Evolutionary conservation across 2,797 vertebrate species (phyloP).

Genomic region (Streptopelia turtur): DNA sequence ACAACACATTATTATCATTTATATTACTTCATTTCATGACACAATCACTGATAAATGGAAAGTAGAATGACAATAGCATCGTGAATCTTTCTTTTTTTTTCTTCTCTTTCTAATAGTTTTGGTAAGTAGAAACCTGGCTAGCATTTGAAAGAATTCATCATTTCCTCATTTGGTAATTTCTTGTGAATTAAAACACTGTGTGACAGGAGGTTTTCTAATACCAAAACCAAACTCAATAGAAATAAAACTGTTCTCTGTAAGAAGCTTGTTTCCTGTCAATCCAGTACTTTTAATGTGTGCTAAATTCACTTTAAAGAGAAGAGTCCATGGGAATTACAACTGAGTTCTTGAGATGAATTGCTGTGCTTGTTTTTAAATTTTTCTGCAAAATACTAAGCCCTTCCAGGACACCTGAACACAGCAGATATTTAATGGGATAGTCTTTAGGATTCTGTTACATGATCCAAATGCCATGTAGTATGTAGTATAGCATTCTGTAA

Average conservation of each 20-base stretch:
- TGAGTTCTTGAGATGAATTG: background rate
- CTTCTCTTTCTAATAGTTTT: background rate
- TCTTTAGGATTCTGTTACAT: background rate
- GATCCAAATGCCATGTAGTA: background rate
- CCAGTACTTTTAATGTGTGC: background rate
- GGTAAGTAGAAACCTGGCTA: constrained; percentile 2
- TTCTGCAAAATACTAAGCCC: background rate
- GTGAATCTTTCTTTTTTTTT: background rate
- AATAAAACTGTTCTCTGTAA: background rate
- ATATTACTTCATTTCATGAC: constrained; percentile 56
- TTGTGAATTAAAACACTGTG: constrained; percentile 10
- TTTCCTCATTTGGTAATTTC: constrained; percentile 38
- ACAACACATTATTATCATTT: constrained; percentile 58
- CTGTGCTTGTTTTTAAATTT: background rate
- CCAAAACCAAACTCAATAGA: background rate
- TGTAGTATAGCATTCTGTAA: background rate
- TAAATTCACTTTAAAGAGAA: background rate
- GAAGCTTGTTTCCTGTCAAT: background rate
- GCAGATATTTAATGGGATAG: background rate
- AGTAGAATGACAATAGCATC: constrained; percentile 41
- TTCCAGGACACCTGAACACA: background rate
- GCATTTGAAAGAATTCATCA: constrained; percentile 11
- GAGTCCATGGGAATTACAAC: background rate
- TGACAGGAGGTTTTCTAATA: constrained; percentile 9
- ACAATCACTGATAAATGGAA: constrained; percentile 45